Percentiles rank a stretch among this genome's conserved stretches.
Conservation (phyloP, 2,888 invertebrate genomes). For the Mesochorus sp. region DNA sequence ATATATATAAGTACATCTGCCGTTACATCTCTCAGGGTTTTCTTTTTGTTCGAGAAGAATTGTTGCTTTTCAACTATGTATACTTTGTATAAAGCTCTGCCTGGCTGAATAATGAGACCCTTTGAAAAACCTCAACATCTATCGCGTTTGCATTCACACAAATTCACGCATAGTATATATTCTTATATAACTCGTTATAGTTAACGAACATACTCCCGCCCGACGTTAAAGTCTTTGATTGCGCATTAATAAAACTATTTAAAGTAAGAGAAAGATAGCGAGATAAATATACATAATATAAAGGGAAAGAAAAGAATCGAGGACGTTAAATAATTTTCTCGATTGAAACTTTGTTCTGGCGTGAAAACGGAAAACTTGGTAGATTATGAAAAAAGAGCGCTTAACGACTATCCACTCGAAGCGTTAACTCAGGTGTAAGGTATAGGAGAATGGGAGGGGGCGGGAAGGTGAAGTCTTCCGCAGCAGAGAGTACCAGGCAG, state of each 20-base stretch:
- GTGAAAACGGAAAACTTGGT: constrained; percentile 59
- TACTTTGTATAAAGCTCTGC: no score
- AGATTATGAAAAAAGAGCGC: constrained; percentile 53
- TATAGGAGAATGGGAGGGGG: constrained; percentile 4
- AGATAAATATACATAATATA: not conserved
- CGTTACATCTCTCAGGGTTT: not conserved
- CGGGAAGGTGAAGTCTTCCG: constrained; percentile 41
- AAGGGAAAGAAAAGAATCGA: constrained; percentile 9
- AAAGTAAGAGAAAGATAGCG: not conserved
- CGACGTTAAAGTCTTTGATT: not conserved
- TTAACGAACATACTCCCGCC: constrained; percentile 24
- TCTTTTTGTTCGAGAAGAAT: no score
- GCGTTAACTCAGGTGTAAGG: constrained; percentile 60
- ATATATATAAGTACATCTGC: no score
- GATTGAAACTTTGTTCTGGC: constrained; percentile 58
- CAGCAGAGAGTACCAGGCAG: constrained; percentile 14
- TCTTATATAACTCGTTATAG: no score
- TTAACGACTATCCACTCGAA: constrained; percentile 63
- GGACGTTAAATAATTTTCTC: constrained; percentile 49
- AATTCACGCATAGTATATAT: no score
- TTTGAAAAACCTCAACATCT: no score
- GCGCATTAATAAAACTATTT: constrained; percentile 18
- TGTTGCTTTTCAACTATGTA: no score
- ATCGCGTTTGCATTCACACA: no score
- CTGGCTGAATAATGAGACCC: no score